A percentile compares a stretch with the other conserved stretches of the same genome.
phyloP scores from a whole-genome alignment of 1,140 invertebrate species.

The Trichoplusia ni region DNA sequence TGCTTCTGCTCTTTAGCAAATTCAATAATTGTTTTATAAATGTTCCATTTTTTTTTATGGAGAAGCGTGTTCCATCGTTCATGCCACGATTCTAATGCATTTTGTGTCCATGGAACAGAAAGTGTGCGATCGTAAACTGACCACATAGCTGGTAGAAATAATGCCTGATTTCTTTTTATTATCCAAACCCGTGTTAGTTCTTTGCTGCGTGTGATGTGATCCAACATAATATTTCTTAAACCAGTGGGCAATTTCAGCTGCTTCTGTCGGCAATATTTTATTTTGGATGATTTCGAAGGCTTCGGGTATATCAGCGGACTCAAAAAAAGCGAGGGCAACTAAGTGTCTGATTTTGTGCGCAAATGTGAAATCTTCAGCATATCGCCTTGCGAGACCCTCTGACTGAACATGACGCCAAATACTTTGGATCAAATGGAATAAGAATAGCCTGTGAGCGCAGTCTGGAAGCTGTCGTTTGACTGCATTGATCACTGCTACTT shows the following conservation, averaged over 20 bases:
- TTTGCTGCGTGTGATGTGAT: not conserved
- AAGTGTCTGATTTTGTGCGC: not conserved
- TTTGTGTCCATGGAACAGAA: constrained; percentile 2
- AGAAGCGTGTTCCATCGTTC: not conserved
- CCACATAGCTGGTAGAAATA: not conserved
- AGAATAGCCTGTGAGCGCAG: not conserved
- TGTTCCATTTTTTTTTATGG: not conserved
- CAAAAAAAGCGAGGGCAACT: not conserved
- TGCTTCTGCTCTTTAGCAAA: not conserved
- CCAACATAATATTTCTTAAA: constrained; percentile 6
- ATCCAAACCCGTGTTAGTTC: not conserved
- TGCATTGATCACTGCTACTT: not conserved
- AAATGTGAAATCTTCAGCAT: not conserved
- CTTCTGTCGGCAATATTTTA: not conserved
- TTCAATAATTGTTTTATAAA: not conserved
- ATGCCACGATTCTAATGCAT: not conserved
- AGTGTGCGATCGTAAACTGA: not conserved
- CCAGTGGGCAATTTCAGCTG: not conserved
- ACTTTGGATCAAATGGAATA: not conserved
- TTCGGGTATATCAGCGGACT: not conserved
- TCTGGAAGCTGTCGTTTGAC: not conserved
- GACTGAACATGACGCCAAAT: not conserved
- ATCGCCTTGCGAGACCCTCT: not conserved
- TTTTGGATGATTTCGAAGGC: not conserved
- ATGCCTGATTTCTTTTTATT: not conserved